These are phyloP conservation scores for Ctenomys sociabilis DNA, from an alignment of 2,113 vertebrate species.

Conservation along the genomic window DNA sequence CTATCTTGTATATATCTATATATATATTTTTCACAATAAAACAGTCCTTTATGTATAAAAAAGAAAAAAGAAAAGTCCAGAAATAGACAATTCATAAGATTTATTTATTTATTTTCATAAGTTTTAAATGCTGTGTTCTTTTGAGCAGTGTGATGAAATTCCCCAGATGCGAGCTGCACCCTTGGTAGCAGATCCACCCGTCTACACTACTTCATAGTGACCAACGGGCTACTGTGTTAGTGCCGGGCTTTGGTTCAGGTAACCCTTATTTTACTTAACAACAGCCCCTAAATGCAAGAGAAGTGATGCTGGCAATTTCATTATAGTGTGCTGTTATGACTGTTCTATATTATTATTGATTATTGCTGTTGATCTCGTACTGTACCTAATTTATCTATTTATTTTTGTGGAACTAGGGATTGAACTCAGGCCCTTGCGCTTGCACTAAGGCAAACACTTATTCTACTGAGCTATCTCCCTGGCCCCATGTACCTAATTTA, in stretches of 20 bases:
- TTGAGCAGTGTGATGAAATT: neutral
- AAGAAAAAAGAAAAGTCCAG: too few relatives aligned
- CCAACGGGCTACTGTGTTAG: neutral
- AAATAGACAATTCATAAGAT: neutral
- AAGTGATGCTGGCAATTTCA: neutral
- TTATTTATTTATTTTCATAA: too few relatives aligned
- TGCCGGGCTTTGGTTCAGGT: neutral
- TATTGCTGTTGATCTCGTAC: neutral
- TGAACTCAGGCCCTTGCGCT: too few relatives aligned
- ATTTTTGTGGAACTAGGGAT: too few relatives aligned
- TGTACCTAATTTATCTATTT: neutral
- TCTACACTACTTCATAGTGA: neutral
- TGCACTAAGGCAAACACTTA: too few relatives aligned
- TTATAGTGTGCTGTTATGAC: neutral
- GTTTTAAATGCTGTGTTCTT: neutral
- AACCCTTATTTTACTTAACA: too few relatives aligned
- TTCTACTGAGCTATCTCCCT: too few relatives aligned
- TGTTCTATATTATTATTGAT: neutral
- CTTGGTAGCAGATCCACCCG: neutral
- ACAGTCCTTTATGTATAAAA: too few relatives aligned
- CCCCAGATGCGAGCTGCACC: neutral
- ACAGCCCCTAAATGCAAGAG: neutral
- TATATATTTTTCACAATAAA: too few relatives aligned
- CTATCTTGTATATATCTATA: too few relatives aligned
- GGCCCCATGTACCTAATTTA: neutral